Evolutionary conservation across 30 jellyfish, hydroid and myxozoan species (phyloP), one percentile per base, ranked within the genome.

Genomic region (Rhopilema esculentum): DNA sequence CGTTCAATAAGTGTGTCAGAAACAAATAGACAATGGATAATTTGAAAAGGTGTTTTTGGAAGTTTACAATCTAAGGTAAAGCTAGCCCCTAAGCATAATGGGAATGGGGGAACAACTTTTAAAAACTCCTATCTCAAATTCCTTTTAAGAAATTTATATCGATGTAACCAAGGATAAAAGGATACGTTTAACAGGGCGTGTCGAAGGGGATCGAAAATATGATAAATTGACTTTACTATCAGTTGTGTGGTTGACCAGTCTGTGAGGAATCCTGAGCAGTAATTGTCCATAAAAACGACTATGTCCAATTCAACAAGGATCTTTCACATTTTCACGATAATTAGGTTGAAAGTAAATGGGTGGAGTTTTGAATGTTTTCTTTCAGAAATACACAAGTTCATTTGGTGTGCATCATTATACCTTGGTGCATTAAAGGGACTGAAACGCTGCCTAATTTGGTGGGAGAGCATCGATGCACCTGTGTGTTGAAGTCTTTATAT

Each of bases 121-220:
- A 40, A 12, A 40, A 40, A 40, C 57, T 40, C 57, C 57, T 73
- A 73, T 73, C 84, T 73, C 21, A 73, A 73, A 73, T 73, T 73
- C 84, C 69, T 30, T 40, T 27, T 16, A 19, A 71, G 64, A 70
- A 24, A 33, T 6, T 73, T 20, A n/a, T 25, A 7, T 73, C 26
- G 84, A 73, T 21, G 69, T 17, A 73, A 68, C 84, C 84, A 31
- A 31, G 24, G 28, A 0, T 53, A 28, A 78, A 51, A 31, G 88
- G 66, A 26, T 7, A 22, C 88, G 33, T 62, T 78, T 57, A 78
- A 48, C 68, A 53, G 65, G 88, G 88, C 88, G 88, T 78, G 88
- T 75, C 69, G 12, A 61, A 57, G 66, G 75, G 1, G 57, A 78
- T 27, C 19, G 49, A 2, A 53, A 49, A 27, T 66, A 2, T 78